phyloP scores from a whole-genome alignment of 1,140 invertebrate genomes.

The Pseudomyrmex gracilis region DNA sequence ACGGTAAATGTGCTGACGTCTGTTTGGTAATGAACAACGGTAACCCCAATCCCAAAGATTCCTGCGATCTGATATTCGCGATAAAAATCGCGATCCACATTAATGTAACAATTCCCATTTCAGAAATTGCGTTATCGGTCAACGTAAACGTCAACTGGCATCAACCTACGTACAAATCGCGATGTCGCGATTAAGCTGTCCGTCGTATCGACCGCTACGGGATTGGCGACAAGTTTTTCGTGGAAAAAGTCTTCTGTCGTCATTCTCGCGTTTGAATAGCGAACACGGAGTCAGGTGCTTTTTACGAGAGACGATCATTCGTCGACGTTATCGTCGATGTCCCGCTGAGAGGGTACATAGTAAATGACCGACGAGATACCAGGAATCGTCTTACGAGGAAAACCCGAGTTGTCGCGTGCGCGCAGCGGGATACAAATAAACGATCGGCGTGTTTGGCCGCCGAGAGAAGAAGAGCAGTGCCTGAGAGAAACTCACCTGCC shows the following conservation, averaged over 20 bases:
- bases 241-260: not conserved
- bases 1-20: too few species aligned
- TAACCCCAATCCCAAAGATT: too few species aligned
- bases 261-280: not conserved
- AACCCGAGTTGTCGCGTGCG: not conserved
- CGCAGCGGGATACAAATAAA: constrained; percentile 43
- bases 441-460: constrained; percentile 1
- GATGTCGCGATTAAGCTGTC: not conserved
- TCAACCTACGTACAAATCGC: not conserved
- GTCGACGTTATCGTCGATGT: not conserved
- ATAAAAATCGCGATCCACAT: too few species aligned
- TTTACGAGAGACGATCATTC: not conserved
- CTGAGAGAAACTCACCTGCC: constrained; percentile 80
- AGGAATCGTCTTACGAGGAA: not conserved
- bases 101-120: not conserved
- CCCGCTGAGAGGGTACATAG: not conserved
- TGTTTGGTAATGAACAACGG: too few species aligned
- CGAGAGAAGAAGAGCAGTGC: constrained; percentile 47
- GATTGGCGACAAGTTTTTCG: not conserved
- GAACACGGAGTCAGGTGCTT: too few species aligned
- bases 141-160: not conserved
- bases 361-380: not conserved
- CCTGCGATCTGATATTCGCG: too few species aligned
- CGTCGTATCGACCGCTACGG: constrained; percentile 14
- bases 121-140: not conserved